Evolutionary conservation across 2,888 invertebrate genomes (phyloP).

Genomic region (Nymphalis polychloros): DNA sequence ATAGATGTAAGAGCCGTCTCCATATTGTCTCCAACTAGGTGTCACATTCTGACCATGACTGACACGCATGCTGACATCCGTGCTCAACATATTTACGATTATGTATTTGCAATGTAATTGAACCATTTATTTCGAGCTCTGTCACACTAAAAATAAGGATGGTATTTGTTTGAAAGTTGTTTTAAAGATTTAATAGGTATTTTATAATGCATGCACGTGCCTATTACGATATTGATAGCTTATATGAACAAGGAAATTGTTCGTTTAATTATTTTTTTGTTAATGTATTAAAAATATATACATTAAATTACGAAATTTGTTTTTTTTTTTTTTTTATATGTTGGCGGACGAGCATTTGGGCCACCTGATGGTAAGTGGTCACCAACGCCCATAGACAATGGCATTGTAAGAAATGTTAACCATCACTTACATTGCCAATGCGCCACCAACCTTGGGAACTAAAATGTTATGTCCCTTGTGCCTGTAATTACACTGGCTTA

Average conservation of each 20-base stretch:
- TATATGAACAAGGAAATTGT: background rate
- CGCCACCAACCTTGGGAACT: no score
- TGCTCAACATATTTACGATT: slow-evolving; percentile 28
- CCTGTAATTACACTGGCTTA: no score
- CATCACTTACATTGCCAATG: no score
- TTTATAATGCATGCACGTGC: background rate
- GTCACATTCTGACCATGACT: slow-evolving; percentile 50
- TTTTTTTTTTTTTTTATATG: no score
- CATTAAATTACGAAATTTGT: no score
- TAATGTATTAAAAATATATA: background rate
- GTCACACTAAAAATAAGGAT: slow-evolving; percentile 27
- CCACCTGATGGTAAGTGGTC: no score
- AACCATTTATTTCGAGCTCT: slow-evolving; percentile 25
- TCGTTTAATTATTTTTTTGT: background rate
- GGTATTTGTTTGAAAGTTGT: slow-evolving; percentile 16
- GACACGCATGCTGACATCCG: slow-evolving; percentile 47
- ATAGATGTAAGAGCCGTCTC: slow-evolving; percentile 42
- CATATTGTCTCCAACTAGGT: slow-evolving; percentile 41
- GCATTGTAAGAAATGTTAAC: no score
- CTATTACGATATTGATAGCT: background rate
- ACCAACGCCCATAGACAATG: no score
- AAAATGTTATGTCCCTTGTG: no score
- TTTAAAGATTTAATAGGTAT: slow-evolving; percentile 2
- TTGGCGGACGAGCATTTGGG: no score
- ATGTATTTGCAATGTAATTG: slow-evolving; percentile 33